Conservation (phyloP, 2,888 invertebrate species). For the Plagodis dolabraria region DNA sequence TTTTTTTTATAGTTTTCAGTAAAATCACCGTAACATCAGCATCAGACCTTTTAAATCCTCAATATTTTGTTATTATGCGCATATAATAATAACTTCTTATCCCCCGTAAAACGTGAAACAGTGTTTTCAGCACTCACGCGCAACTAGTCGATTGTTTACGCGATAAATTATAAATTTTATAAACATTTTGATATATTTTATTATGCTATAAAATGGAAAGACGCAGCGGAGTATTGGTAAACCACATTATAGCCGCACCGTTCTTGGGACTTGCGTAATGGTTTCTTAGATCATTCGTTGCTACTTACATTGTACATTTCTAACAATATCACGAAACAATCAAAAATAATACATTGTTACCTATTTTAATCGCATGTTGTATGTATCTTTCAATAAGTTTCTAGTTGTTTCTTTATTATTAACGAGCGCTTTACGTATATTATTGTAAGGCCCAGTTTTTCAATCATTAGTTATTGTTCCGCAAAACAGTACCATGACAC, state of each 20-base stretch:
- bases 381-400: too few relatives aligned
- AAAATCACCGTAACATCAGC: too few relatives aligned
- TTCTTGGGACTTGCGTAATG: conserved; percentile 25
- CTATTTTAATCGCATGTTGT: too few relatives aligned
- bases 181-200: conserved; percentile 79
- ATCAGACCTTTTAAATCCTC: not conserved
- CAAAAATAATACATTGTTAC: not conserved
- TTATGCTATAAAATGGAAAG: conserved; percentile 70
- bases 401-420: too few relatives aligned
- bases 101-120: conserved; percentile 7
- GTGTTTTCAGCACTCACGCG: conserved; percentile 18
- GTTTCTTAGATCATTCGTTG: conserved; percentile 15
- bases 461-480: too few relatives aligned
- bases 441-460: too few relatives aligned
- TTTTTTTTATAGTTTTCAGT: too few relatives aligned
- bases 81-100: not conserved
- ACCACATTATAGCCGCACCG: conserved; percentile 38
- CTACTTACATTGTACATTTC: conserved; percentile 16
- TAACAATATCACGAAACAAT: conserved; percentile 4
- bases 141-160: conserved; percentile 60
- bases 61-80: not conserved
- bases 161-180: conserved; percentile 76
- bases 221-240: conserved; percentile 54
- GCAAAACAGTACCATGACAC: too few relatives aligned
- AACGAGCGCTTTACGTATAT: too few relatives aligned